These are phyloP conservation scores for Nematostella vectensis DNA, from an alignment of 92 coral and sea anemone genomes.

Conservation along the genomic window DNA sequence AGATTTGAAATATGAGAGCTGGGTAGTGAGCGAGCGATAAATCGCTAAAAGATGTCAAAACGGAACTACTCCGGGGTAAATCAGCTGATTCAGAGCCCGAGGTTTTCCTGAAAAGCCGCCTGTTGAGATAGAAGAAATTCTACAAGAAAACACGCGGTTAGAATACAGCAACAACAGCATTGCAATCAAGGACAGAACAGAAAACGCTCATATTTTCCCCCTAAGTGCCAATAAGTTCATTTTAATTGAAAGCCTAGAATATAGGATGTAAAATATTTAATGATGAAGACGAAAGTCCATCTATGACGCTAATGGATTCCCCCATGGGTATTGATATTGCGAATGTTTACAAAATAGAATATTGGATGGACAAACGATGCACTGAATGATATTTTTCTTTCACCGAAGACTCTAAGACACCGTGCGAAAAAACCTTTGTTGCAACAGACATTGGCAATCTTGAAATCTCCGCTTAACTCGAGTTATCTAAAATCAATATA, in stretches of 20 bases:
- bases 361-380: slow-evolving; percentile 17
- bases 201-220: no score
- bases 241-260: no score
- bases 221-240: no score
- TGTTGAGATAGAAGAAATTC: neutral
- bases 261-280: no score
- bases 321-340: neutral
- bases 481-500: neutral
- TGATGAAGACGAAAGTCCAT: no score
- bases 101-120: neutral
- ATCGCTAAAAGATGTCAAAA: neutral
- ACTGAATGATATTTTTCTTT: slow-evolving; percentile 3
- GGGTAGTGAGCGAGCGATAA: slow-evolving; percentile 16
- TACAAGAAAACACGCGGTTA: neutral
- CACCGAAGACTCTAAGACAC: neutral
- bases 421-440: slow-evolving; percentile 21
- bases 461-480: neutral
- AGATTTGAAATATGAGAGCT: slow-evolving; percentile 10
- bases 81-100: neutral
- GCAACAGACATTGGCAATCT: slow-evolving; percentile 5
- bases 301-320: no score
- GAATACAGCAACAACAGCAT: no score
- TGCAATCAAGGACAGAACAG: no score
- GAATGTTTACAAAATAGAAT: slow-evolving; percentile 5
- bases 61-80: neutral